Conservation (phyloP, 2,797 vertebrate genomes). For the Rhynchonycteris naso region DNA sequence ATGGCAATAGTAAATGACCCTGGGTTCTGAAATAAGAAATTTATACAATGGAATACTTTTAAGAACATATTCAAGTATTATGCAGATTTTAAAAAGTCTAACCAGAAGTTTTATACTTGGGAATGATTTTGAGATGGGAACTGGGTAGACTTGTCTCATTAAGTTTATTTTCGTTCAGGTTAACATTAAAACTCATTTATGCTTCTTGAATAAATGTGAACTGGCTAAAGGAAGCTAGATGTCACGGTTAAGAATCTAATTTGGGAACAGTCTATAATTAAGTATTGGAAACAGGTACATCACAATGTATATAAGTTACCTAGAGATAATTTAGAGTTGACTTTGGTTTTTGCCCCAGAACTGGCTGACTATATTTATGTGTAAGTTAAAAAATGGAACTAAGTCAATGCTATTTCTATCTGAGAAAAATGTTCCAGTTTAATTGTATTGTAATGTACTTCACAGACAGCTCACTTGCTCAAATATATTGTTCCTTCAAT, state of each 20-base stretch:
- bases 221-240: background rate
- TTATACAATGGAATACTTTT: background rate
- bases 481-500: slow-evolving; percentile 40
- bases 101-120: background rate
- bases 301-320: background rate
- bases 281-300: background rate
- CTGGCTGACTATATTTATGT: background rate
- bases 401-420: background rate
- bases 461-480: background rate
- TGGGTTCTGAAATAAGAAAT: slow-evolving; percentile 15
- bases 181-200: slow-evolving; percentile 36
- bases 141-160: background rate
- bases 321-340: slow-evolving; percentile 26
- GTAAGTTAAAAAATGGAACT: background rate
- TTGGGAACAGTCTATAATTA: background rate
- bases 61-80: background rate
- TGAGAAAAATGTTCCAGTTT: background rate
- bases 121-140: slow-evolving; percentile 10
- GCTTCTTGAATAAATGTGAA: slow-evolving; percentile 20
- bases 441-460: slow-evolving; percentile 45
- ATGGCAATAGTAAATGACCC: background rate
- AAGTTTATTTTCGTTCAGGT: slow-evolving; percentile 34
- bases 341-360: background rate
- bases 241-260: background rate
- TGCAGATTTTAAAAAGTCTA: slow-evolving; percentile 2